phyloP scores from a whole-genome alignment of 2,888 invertebrate genomes.

The Callimorpha dominula region DNA sequence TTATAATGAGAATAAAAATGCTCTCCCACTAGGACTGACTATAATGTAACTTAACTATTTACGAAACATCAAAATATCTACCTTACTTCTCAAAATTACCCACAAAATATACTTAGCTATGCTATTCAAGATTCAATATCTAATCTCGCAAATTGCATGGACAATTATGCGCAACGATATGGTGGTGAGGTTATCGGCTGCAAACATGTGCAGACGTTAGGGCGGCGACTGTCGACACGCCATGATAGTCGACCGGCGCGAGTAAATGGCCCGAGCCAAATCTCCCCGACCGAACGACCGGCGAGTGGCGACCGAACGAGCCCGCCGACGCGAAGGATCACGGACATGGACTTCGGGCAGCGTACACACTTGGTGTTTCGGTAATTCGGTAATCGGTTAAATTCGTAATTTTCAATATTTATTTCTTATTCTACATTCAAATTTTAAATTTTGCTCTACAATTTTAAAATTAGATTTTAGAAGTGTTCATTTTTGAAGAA shows the following conservation, averaged over 20 bases:
- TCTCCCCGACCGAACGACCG: slow-evolving; percentile 17
- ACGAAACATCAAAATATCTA: background rate
- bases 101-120: background rate
- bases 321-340: slow-evolving; percentile 29
- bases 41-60: too few species aligned
- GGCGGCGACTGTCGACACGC: slow-evolving; percentile 33
- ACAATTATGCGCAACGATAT: slow-evolving; percentile 43
- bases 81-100: background rate
- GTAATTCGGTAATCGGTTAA: background rate
- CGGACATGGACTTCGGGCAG: slow-evolving; percentile 18
- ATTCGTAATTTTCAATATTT: background rate
- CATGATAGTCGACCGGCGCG: slow-evolving; percentile 20
- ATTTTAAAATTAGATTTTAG: too few species aligned
- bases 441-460: background rate
- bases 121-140: slow-evolving; percentile 1
- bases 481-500: too few species aligned
- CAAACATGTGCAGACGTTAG: slow-evolving; percentile 50
- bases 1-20: too few species aligned
- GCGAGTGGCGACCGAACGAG: slow-evolving; percentile 13
- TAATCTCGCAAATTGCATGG: slow-evolving; percentile 34
- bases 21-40: too few species aligned
- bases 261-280: slow-evolving; percentile 38
- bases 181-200: slow-evolving; percentile 45
- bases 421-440: background rate
- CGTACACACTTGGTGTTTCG: slow-evolving; percentile 21